Base-by-base conservation (phyloP, 2,888 invertebrate genomes). In the Eupeodes luniger region DNA sequence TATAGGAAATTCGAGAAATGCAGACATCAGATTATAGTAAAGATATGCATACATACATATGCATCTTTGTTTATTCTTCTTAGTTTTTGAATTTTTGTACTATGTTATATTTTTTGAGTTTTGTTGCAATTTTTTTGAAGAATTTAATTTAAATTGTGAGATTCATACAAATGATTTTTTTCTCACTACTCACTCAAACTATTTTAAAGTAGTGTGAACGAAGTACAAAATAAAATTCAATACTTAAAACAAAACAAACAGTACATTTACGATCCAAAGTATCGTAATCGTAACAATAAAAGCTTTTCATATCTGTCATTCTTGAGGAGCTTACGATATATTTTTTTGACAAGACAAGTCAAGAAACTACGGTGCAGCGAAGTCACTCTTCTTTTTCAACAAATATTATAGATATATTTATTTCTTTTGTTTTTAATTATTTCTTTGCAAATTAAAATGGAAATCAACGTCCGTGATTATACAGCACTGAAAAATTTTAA, bases 401-500 rank as follows among this genome's bases (percentile, higher is more conserved):
- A n/a, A 70, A 77, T 74, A 81, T 70, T 36, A 59, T 14, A 81
- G 81, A 70, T 67, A 27, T 77, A 81, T 76, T 81, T 81, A 69
- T 81, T 81, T 78, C 81, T 88, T 81, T 88, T 84, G 61, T 80
- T 72, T 80, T 79, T 69, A 36, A 51, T 69, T 61, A 62, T 80
- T 72, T 44, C 44, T 72, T 78, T 78, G 51, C 55, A 83, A 40
- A 89, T 66, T 81, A 64, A 79, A 79, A 77, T 91, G 66, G 89
- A 90, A 47, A 64, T 75, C 9, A 69, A 79, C 16, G 92, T 93
- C 89, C 92, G 94, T 11, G 91, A 93, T 88, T 93, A 92, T 81
- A 78, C 89, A 62, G 80, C 90, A 51, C 81, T 93, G 0, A 92
- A 93, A 82, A 89, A 77, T 59, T 94, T 94, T 90, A 93, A 93